phyloP scores from a whole-genome alignment of 1,140 invertebrate genomes.

The Seison nebaliae region DNA sequence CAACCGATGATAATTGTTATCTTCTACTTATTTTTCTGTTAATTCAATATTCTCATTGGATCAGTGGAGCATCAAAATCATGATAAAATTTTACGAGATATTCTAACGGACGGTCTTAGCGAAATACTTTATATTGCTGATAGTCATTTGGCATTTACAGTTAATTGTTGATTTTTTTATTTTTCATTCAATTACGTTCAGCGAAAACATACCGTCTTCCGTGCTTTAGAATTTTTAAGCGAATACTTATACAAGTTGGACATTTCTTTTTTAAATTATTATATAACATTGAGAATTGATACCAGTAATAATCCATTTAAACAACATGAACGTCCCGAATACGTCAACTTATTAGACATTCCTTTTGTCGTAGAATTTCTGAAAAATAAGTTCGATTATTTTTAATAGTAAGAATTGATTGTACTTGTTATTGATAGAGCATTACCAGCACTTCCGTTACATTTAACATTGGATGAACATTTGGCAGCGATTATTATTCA shows the following conservation, averaged over 20 bases:
- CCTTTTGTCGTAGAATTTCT: slow-evolving; percentile 26
- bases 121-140: slow-evolving; percentile 5
- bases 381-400: slow-evolving; percentile 18
- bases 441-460: slow-evolving; percentile 22
- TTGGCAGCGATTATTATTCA: slow-evolving; percentile 25
- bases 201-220: background rate
- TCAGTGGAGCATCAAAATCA: slow-evolving; percentile 26
- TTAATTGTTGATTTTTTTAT: slow-evolving; percentile 7
- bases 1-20: slow-evolving; percentile 21
- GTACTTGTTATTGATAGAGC: slow-evolving; percentile 18
- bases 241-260: slow-evolving; percentile 1
- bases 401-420: slow-evolving; percentile 1
- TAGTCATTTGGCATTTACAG: background rate
- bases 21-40: slow-evolving; percentile 24
- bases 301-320: slow-evolving; percentile 15
- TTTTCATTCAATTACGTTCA: slow-evolving; percentile 11
- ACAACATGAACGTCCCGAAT: slow-evolving; percentile 15
- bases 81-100: slow-evolving; percentile 17
- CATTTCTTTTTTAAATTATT: background rate
- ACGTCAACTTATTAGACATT: slow-evolving; percentile 20
- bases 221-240: slow-evolving; percentile 1
- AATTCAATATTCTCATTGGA: slow-evolving; percentile 23
- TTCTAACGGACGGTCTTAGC: background rate
- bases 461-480: slow-evolving; percentile 25
- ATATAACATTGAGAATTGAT: slow-evolving; percentile 2